phyloP scores from a whole-genome alignment of 2,113 vertebrate species.

The Hypocryptadius cinnamomeus region DNA sequence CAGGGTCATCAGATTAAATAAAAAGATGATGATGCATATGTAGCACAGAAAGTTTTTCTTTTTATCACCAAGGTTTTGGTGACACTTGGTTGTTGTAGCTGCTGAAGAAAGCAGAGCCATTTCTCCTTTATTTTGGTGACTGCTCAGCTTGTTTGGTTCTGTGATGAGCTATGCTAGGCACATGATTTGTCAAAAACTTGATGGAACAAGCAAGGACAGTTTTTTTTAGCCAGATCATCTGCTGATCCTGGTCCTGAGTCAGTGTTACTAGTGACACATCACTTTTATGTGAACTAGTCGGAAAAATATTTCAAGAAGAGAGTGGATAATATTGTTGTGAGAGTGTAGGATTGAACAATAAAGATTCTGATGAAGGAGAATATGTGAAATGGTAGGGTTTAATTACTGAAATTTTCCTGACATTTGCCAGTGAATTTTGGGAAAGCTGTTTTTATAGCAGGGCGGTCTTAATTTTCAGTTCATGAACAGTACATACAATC shows the following conservation, averaged over 20 bases:
- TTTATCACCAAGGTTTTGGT: not conserved
- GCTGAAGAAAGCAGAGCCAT: not conserved
- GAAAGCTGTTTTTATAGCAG: not conserved
- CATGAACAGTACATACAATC: not conserved
- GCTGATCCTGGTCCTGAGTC: not conserved
- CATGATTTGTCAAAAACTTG: not conserved
- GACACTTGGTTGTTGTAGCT: not conserved
- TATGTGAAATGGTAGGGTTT: fast-evolving
- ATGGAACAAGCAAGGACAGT: not conserved
- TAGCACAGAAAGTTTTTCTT: not conserved
- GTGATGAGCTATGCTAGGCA: not conserved
- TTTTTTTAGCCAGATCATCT: not conserved
- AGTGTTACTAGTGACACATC: not conserved
- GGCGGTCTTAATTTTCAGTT: not conserved
- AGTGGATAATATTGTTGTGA: not conserved
- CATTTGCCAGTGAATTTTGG: not conserved
- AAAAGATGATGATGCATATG: fast-evolving
- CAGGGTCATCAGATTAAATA: not conserved
- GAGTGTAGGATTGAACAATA: not conserved
- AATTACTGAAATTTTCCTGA: not conserved
- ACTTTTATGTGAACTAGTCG: not conserved
- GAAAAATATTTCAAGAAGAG: not conserved
- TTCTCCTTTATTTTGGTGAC: not conserved
- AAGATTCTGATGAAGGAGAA: not conserved
- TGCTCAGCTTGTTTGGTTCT: not conserved